phyloP scores from a whole-genome alignment of 2,888 invertebrate genomes.

The Rhynchonema sp. region DNA sequence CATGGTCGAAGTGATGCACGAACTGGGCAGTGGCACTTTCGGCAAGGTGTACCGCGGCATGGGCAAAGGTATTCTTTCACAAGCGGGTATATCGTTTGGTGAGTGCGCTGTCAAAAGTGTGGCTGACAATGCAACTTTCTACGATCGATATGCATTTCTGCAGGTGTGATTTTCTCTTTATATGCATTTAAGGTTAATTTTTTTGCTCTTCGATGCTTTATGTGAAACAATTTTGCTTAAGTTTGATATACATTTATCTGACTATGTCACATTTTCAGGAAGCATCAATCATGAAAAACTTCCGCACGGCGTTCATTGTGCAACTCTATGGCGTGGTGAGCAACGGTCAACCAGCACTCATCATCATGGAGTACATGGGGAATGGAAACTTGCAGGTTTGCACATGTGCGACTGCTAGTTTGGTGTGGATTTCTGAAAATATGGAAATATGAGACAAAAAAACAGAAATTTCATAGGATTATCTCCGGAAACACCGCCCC shows the following conservation, averaged over 20 bases:
- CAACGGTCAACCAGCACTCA: slow-evolving; percentile 66
- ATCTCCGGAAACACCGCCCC: no score
- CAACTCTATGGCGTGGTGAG: slow-evolving; percentile 64
- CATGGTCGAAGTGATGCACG: slow-evolving; percentile 46
- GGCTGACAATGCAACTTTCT: neutral
- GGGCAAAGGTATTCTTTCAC: slow-evolving; percentile 36
- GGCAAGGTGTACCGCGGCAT: slow-evolving; percentile 62
- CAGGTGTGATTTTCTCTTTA: no score
- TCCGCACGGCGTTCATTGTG: slow-evolving; percentile 35
- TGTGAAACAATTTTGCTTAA: no score
- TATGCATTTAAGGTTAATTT: no score
- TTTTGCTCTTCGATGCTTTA: no score
- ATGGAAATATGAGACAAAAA: no score
- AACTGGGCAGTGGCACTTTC: slow-evolving; percentile 61
- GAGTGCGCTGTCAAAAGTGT: slow-evolving; percentile 8
- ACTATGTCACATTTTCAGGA: slow-evolving; percentile 4
- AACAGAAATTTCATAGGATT: no score
- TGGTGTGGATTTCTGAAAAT: no score
- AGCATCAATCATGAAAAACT: slow-evolving; percentile 6
- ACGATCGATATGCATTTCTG: slow-evolving; percentile 1
- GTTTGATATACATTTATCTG: no score
- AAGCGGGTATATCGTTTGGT: neutral
- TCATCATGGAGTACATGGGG: slow-evolving; percentile 90
- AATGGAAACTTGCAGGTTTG: slow-evolving; percentile 70
- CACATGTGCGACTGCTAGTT: no score